Evolutionary conservation across 1,140 invertebrate genomes (phyloP).

Genomic region (Zaprionus davidi): DNA sequence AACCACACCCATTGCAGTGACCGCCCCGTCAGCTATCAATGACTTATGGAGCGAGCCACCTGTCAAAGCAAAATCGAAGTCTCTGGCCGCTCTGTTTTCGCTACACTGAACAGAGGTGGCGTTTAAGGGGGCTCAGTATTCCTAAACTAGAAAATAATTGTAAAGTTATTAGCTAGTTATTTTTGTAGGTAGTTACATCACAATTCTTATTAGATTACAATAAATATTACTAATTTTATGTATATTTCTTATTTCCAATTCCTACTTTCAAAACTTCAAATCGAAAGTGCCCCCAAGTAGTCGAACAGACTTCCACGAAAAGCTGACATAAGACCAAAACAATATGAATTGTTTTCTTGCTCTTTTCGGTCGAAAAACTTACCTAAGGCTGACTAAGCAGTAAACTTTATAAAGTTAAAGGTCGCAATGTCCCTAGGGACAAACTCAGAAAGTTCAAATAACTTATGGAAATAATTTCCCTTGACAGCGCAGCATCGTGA

Average conservation of each 20-base stretch:
- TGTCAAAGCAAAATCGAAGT: slow-evolving; percentile 19
- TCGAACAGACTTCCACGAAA: neutral
- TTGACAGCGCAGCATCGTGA: neutral
- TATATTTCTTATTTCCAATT: neutral
- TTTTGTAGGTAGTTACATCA: neutral
- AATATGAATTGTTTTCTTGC: neutral
- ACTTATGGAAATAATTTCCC: slow-evolving; percentile 4
- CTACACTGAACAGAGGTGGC: slow-evolving; percentile 4
- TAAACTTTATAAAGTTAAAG: slow-evolving; percentile 7
- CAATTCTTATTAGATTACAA: neutral
- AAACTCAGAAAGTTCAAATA: neutral
- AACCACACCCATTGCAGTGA: slow-evolving; percentile 16
- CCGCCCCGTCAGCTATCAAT: slow-evolving; percentile 18
- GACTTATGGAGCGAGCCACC: slow-evolving; percentile 29
- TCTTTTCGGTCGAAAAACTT: neutral
- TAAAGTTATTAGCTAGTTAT: neutral
- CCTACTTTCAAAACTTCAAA: neutral
- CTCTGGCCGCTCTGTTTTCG: neutral
- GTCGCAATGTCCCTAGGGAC: neutral
- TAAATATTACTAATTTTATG: neutral
- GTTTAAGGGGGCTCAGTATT: too few species aligned
- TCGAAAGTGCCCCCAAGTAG: neutral
- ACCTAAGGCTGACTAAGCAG: slow-evolving; percentile 1
- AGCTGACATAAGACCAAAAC: neutral
- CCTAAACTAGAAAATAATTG: neutral